phyloP scores from a whole-genome alignment of 2,888 invertebrate genomes.

The Philhelius pedissequus region DNA sequence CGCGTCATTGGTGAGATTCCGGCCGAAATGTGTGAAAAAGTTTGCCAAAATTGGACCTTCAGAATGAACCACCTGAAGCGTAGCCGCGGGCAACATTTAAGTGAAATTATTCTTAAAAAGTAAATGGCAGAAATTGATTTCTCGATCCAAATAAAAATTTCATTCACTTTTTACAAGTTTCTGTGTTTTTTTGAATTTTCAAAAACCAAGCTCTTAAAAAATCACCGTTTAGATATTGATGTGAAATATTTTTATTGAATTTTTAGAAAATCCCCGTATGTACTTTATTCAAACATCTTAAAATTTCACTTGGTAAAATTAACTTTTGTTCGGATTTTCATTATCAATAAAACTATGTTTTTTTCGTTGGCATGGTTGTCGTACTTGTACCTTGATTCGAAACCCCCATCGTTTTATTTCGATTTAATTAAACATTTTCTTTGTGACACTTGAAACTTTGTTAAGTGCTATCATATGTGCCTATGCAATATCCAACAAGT shows the following conservation, averaged over 20 bases:
- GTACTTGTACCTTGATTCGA: neutral
- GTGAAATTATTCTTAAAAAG: too few species aligned
- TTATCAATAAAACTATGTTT: neutral
- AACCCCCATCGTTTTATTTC: slow-evolving; percentile 18
- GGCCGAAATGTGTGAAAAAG: too few species aligned
- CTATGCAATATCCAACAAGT: neutral
- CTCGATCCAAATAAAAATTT: too few species aligned
- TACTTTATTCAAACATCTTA: neutral
- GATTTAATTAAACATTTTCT: slow-evolving; percentile 56
- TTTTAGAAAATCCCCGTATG: neutral
- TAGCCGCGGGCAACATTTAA: too few species aligned
- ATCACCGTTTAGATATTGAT: too few species aligned
- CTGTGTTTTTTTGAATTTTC: too few species aligned
- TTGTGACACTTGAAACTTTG: slow-evolving; percentile 46
- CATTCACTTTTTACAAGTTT: too few species aligned
- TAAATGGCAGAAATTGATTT: too few species aligned
- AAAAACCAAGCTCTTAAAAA: too few species aligned
- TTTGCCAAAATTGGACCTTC: too few species aligned
- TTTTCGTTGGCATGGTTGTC: neutral
- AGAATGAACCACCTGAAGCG: too few species aligned
- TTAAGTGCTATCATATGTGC: slow-evolving; percentile 27
- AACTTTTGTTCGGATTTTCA: neutral
- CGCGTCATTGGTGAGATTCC: too few species aligned
- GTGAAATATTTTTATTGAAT: neutral
- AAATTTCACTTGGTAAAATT: neutral